A percentile compares a stretch with the other conserved stretches of the same genome.
Conservation (phyloP, 2,888 invertebrate species). For the Drosophila kokeensis region DNA sequence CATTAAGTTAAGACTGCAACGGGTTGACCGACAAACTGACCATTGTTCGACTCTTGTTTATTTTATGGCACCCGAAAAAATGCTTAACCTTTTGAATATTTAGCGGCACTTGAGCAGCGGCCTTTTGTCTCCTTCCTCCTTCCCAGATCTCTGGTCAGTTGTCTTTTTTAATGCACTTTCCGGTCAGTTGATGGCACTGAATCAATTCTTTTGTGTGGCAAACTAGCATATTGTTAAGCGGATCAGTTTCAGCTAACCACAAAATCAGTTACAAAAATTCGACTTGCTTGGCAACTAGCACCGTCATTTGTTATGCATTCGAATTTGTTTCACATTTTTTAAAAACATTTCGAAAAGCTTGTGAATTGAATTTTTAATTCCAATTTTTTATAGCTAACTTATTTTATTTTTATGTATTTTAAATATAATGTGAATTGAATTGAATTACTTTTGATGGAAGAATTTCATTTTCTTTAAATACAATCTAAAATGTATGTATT, state of each 20-base stretch:
- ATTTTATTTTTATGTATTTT: background rate
- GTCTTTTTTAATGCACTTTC: constrained; percentile 64
- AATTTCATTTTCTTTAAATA: background rate
- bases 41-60: constrained; percentile 63
- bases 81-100: constrained; percentile 75
- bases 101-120: constrained; percentile 50
- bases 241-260: constrained; percentile 57
- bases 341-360: background rate
- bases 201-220: constrained; percentile 41
- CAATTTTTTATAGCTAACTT: fast-evolving
- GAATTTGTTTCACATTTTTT: fast-evolving
- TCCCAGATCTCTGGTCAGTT: constrained; percentile 25
- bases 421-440: background rate
- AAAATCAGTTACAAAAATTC: background rate
- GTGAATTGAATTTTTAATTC: background rate
- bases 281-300: background rate
- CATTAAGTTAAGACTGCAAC: constrained; percentile 59
- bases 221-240: constrained; percentile 54
- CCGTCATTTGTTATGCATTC: background rate
- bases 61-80: constrained; percentile 44
- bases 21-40: constrained; percentile 25
- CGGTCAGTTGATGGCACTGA: constrained; percentile 38
- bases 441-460: background rate
- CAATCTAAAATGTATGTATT: background rate
- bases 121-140: constrained; percentile 21